phyloP scores from a whole-genome alignment of 1,140 invertebrate genomes.

The Zaprionus ghesquierei region DNA sequence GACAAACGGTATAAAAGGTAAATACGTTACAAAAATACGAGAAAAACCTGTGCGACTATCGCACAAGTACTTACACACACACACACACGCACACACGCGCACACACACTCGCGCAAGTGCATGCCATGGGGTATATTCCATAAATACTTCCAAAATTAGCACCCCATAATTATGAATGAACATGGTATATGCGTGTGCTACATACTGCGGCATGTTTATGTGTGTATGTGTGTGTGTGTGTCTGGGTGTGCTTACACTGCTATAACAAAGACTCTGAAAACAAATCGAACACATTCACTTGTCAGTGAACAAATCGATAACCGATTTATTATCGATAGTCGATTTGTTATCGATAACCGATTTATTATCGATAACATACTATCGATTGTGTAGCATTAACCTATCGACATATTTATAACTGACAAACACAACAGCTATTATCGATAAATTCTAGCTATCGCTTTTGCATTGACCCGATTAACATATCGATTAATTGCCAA shows the following conservation, averaged over 20 bases:
- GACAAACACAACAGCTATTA: not conserved
- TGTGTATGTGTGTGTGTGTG: not conserved
- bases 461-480: not conserved
- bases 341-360: not conserved
- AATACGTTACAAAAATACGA: constrained; percentile 19
- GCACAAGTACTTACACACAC: not conserved
- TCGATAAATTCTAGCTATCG: not conserved
- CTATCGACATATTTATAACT: not conserved
- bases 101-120: not conserved
- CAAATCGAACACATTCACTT: not conserved
- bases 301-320: not conserved
- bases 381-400: not conserved
- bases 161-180: not conserved
- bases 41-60: constrained; percentile 43
- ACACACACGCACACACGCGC: not conserved
- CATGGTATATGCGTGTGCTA: not conserved
- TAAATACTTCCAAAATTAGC: not conserved
- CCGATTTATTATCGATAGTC: not conserved
- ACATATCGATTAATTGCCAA: not conserved
- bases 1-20: constrained; percentile 26
- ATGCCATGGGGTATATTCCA: not conserved
- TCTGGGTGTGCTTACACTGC: not conserved
- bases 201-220: not conserved
- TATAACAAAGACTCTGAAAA: not conserved
- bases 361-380: not conserved